Conservation (phyloP, 2,797 vertebrate species). For the Sternarchorhynchus goeldii region DNA sequence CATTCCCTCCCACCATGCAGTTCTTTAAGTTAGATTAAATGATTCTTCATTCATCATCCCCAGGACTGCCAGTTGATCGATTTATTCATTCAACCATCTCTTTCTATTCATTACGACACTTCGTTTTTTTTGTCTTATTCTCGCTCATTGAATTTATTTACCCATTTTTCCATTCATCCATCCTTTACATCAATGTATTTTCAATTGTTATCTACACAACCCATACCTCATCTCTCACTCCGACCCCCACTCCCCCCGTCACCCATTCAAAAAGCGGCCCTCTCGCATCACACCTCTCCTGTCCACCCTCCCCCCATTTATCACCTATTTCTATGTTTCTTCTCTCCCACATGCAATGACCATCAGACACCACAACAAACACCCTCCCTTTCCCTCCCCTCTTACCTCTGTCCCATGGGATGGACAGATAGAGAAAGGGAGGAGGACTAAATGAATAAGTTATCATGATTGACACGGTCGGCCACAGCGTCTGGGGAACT, state of each 20-base stretch:
- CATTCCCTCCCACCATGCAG: constrained; percentile 56
- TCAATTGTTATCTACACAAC: constrained; percentile 28
- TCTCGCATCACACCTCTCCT: constrained; percentile 25
- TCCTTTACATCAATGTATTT: constrained; percentile 6
- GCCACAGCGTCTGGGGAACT: constrained; percentile 64
- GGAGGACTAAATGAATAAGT: constrained; percentile 78
- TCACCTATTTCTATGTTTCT: constrained; percentile 68
- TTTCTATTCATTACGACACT: neutral
- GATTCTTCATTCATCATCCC: neutral
- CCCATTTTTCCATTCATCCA: neutral
- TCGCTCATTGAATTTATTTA: neutral
- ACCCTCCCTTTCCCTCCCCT: constrained; percentile 64
- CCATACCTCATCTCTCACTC: constrained; percentile 20
- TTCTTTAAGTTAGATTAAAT: constrained; percentile 16
- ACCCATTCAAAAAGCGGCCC: constrained; percentile 44
- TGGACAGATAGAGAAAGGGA: constrained; percentile 53
- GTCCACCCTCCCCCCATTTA: constrained; percentile 48
- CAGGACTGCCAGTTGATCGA: neutral
- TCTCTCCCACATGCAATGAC: constrained; percentile 57
- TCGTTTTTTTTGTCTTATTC: too few species aligned
- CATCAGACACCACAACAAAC: constrained; percentile 67
- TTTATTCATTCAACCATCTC: neutral
- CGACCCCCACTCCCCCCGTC: constrained; percentile 10
- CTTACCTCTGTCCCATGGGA: constrained; percentile 63
- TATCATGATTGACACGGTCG: constrained; percentile 73